These are phyloP conservation scores for Lobophora halterata DNA, from an alignment of 2,888 invertebrate genomes.

Conservation along the genomic window DNA sequence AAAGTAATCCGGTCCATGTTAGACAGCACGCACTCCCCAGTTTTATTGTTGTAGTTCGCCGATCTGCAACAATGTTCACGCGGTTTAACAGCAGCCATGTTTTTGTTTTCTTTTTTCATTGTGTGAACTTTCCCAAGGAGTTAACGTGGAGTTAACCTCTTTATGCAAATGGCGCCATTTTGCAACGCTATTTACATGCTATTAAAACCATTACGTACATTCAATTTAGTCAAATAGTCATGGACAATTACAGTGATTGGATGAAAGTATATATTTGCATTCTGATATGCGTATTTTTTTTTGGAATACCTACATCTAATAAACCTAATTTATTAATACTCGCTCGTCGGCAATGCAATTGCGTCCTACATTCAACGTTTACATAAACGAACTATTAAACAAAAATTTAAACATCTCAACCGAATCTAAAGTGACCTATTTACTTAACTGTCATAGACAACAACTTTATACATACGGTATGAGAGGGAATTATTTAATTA, in stretches of 20 bases:
- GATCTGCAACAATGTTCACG: conserved; percentile 85
- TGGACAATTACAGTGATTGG: conserved; percentile 20
- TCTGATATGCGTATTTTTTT: too few relatives aligned
- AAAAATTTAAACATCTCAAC: conserved; percentile 10
- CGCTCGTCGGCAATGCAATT: too few relatives aligned
- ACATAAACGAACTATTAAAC: too few relatives aligned
- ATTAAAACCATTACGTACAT: conserved; percentile 35
- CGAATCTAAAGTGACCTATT: too few relatives aligned
- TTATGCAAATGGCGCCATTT: conserved; percentile 40
- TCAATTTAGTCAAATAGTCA: conserved; percentile 19
- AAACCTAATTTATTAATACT: conserved; percentile 4
- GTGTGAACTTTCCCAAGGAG: conserved; percentile 70
- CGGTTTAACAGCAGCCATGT: conserved; percentile 52
- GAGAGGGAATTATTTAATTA: conserved; percentile 29
- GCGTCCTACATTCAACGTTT: too few relatives aligned
- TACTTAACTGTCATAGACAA: conserved; percentile 1
- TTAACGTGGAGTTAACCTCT: conserved; percentile 41
- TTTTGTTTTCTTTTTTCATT: conserved; percentile 51
- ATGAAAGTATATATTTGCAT: conserved; percentile 7
- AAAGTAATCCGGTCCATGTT: conserved; percentile 95
- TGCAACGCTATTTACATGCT: conserved; percentile 38
- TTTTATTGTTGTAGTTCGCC: conserved; percentile 92
- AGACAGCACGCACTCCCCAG: conserved; percentile 92
- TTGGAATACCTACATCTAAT: too few relatives aligned
- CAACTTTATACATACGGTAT: background rate